Percentiles rank a stretch among this genome's conserved stretches.
Evolutionary conservation across 2,797 vertebrate species (phyloP).

Genomic region (Pseudochirops cupreus): DNA sequence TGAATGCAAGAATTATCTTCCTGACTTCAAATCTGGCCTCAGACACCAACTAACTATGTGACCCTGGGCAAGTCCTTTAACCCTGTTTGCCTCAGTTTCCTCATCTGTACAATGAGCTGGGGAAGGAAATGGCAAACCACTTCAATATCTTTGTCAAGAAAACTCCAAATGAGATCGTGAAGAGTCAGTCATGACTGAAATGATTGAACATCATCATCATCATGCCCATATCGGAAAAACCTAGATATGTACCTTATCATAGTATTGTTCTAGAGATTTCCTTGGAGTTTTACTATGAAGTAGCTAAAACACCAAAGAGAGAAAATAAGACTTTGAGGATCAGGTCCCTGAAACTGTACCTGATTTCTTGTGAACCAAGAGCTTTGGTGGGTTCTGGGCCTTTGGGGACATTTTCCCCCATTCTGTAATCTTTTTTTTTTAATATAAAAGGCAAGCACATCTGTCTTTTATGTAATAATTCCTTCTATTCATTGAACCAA

Average conservation of each 20-base stretch:
- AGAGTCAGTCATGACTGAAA: not conserved
- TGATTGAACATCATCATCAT: not conserved
- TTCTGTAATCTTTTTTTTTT: not conserved
- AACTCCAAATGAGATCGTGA: not conserved
- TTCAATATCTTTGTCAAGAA: not conserved
- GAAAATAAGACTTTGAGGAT: not conserved
- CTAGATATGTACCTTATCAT: not conserved
- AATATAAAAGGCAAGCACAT: not conserved
- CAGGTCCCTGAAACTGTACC: not conserved
- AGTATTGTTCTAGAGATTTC: not conserved
- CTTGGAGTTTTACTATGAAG: not conserved
- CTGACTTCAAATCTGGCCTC: not conserved
- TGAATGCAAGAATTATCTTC: not conserved
- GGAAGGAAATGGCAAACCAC: not conserved
- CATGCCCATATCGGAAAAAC: not conserved
- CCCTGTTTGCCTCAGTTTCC: not conserved
- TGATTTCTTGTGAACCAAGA: not conserved
- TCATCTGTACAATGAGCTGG: not conserved
- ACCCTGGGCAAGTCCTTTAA: not conserved
- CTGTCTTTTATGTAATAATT: not conserved
- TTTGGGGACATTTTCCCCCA: not conserved
- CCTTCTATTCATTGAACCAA: not conserved
- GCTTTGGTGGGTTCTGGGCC: not conserved
- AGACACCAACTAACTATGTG: not conserved
- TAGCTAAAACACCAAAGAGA: not conserved